Evolutionary conservation across 1,140 invertebrate genomes (phyloP).

Genomic region (Drosophila asahinai): DNA sequence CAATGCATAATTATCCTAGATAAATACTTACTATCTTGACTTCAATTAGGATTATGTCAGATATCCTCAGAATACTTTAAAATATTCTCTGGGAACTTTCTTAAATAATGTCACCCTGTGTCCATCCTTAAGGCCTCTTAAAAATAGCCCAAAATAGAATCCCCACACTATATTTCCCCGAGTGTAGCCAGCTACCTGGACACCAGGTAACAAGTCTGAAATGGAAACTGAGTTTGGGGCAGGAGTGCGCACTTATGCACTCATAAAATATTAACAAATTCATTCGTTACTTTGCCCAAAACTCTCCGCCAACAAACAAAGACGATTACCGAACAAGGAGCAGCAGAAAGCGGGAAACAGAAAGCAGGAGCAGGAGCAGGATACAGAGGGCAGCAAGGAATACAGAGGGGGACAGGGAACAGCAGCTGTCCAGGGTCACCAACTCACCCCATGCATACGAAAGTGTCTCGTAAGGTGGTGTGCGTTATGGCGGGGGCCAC

Average conservation of each 20-base stretch:
- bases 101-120: neutral
- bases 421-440: slow-evolving; percentile 64
- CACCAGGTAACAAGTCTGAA: slow-evolving; percentile 37
- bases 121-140: too few species aligned
- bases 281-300: slow-evolving; percentile 82
- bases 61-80: neutral
- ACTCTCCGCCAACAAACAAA: slow-evolving; percentile 78
- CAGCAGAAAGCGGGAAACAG: slow-evolving; percentile 16
- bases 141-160: too few species aligned
- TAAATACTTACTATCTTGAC: too few species aligned
- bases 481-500: slow-evolving; percentile 48
- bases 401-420: slow-evolving; percentile 1
- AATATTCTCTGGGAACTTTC: neutral
- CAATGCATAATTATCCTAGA: neutral
- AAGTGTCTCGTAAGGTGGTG: slow-evolving; percentile 70
- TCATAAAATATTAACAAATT: slow-evolving; percentile 84
- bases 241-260: slow-evolving; percentile 82
- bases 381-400: slow-evolving; percentile 1
- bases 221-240: slow-evolving; percentile 34
- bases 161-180: neutral
- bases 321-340: slow-evolving; percentile 67
- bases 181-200: slow-evolving; percentile 39
- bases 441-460: slow-evolving; percentile 63
- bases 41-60: neutral
- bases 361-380: neutral